phyloP scores from a whole-genome alignment of 2,113 vertebrate species.

The Bungarus multicinctus region DNA sequence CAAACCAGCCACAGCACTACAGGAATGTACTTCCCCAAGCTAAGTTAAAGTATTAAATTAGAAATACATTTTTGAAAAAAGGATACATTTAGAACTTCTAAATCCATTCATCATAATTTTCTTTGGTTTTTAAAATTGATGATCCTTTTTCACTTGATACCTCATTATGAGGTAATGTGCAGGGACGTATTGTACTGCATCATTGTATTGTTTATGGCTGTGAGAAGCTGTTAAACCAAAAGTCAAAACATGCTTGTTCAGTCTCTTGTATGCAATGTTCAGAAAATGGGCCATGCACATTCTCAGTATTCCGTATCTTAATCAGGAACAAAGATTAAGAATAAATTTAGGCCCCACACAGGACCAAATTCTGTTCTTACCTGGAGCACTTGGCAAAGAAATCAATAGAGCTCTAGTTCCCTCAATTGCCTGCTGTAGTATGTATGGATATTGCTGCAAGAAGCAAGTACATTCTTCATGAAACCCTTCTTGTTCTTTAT shows the following conservation, averaged over 20 bases:
- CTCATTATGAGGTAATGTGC: background rate
- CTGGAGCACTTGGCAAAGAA: background rate
- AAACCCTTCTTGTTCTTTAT: background rate
- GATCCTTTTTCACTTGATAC: background rate
- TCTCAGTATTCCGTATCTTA: background rate
- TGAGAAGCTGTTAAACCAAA: background rate
- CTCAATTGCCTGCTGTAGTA: background rate
- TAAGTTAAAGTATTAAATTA: background rate
- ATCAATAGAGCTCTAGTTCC: background rate
- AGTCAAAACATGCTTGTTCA: background rate
- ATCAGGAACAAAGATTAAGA: background rate
- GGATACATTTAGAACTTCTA: background rate
- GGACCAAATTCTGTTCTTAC: background rate
- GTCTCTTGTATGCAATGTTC: background rate
- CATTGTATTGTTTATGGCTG: background rate
- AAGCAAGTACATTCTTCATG: background rate
- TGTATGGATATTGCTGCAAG: background rate
- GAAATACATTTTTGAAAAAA: background rate
- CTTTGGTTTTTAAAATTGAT: background rate
- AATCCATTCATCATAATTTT: background rate
- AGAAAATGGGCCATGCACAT: background rate
- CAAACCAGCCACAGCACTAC: background rate
- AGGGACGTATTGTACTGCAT: background rate
- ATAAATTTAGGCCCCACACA: background rate
- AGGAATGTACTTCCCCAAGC: background rate